Percentiles rank a stretch among this genome's conserved stretches.
Conservation (phyloP, 2,888 invertebrate species). For the Lithophane ornitopus region DNA sequence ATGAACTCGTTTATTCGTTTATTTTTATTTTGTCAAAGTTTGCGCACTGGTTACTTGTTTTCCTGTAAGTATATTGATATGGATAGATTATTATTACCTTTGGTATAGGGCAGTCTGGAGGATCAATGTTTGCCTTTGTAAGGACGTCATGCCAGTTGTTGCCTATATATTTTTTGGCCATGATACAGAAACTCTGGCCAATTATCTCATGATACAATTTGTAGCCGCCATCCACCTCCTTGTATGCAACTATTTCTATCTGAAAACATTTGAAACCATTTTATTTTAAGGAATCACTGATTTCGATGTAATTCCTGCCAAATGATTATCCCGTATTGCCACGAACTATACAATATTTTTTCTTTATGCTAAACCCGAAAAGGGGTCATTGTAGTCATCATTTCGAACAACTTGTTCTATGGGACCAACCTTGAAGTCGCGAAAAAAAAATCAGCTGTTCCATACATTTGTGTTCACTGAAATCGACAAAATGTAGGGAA, state of each 20-base stretch:
- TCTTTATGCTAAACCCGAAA: too few species aligned
- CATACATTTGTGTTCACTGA: too few species aligned
- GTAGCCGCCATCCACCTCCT: conserved; percentile 81
- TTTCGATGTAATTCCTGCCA: not conserved
- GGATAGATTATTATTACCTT: not conserved
- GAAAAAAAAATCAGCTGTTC: too few species aligned
- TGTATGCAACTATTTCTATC: conserved; percentile 70
- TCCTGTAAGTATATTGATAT: too few species aligned
- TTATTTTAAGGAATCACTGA: not conserved
- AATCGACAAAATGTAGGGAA: too few species aligned
- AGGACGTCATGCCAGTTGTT: conserved; percentile 68
- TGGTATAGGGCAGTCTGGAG: conserved; percentile 72
- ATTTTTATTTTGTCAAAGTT: too few species aligned
- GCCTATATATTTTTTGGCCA: conserved; percentile 71
- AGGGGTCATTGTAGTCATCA: too few species aligned
- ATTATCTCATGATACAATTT: conserved; percentile 74
- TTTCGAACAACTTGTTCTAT: too few species aligned
- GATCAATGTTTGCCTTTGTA: conserved; percentile 63
- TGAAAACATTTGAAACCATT: conserved; percentile 37
- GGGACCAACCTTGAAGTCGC: too few species aligned
- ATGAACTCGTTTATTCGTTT: too few species aligned
- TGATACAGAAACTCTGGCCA: conserved; percentile 69
- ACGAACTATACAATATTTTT: not conserved
- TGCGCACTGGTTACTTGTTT: too few species aligned
- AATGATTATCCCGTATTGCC: not conserved